Percentiles rank a stretch among this genome's conserved stretches.
phyloP scores from a whole-genome alignment of 2,113 vertebrate species.

The Piprites chloris region DNA sequence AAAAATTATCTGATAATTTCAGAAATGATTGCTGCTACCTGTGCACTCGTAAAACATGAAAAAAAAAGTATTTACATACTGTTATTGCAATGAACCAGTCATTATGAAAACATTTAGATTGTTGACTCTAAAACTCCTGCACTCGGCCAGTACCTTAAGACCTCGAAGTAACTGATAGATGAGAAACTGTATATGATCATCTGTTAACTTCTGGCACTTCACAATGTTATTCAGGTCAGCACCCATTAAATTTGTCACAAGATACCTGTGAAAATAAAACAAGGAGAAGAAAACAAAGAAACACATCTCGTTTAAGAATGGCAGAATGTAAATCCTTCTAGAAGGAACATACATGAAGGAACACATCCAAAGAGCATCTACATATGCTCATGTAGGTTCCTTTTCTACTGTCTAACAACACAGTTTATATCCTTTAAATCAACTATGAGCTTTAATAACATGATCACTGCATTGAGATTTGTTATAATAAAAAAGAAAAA shows the following conservation, averaged over 20 bases:
- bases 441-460: neutral
- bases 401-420: neutral
- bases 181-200: slow-evolving; percentile 97
- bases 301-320: neutral
- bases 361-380: neutral
- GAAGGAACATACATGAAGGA: neutral
- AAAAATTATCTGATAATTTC: neutral
- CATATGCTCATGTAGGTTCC: neutral
- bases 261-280: slow-evolving; percentile 79
- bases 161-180: slow-evolving; percentile 95
- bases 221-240: slow-evolving; percentile 97
- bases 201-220: slow-evolving; percentile 94
- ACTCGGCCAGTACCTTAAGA: slow-evolving; percentile 83
- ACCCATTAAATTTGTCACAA: slow-evolving; percentile 97
- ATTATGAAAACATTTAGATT: neutral
- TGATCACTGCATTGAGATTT: neutral
- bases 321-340: neutral
- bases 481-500: neutral
- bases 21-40: neutral
- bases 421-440: neutral
- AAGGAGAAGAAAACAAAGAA: neutral
- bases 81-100: neutral
- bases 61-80: neutral
- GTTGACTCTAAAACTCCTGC: neutral
- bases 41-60: neutral